phyloP scores from a whole-genome alignment of 2,797 vertebrate species.

The Sitta carolinensis region DNA sequence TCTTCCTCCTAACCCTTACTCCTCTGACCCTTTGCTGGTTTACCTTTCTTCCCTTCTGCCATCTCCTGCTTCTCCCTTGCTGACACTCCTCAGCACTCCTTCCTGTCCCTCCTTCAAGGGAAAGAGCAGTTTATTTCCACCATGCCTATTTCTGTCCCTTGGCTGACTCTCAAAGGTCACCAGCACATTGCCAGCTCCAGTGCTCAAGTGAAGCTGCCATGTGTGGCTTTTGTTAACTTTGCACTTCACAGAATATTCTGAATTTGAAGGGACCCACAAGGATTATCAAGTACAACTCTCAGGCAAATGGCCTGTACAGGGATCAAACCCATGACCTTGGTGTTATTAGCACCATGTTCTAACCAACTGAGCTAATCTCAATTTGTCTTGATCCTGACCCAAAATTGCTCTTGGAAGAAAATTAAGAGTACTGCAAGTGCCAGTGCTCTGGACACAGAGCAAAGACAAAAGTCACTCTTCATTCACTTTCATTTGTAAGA shows the following conservation, averaged over 20 bases:
- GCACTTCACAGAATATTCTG: background rate
- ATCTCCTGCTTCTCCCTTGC: background rate
- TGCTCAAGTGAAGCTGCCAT: background rate
- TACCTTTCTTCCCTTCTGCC: background rate
- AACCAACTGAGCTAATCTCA: background rate
- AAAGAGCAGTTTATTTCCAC: background rate
- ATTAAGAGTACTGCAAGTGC: background rate
- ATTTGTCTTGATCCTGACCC: background rate
- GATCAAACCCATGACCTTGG: background rate
- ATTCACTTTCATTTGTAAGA: background rate
- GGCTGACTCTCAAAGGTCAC: background rate
- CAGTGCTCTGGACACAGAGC: background rate
- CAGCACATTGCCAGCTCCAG: fast-evolving
- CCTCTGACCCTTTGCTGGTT: background rate
- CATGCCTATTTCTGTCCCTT: background rate
- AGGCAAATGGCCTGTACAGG: background rate
- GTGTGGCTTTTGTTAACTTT: background rate
- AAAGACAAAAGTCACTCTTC: background rate
- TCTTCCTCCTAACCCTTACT: background rate
- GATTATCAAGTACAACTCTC: background rate
- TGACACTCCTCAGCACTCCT: background rate
- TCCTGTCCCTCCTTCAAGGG: background rate
- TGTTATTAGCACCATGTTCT: background rate
- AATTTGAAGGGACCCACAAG: background rate
- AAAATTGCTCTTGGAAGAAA: background rate